Conservation (phyloP, 2,888 invertebrate genomes). For the Xestia sexstrigata region DNA sequence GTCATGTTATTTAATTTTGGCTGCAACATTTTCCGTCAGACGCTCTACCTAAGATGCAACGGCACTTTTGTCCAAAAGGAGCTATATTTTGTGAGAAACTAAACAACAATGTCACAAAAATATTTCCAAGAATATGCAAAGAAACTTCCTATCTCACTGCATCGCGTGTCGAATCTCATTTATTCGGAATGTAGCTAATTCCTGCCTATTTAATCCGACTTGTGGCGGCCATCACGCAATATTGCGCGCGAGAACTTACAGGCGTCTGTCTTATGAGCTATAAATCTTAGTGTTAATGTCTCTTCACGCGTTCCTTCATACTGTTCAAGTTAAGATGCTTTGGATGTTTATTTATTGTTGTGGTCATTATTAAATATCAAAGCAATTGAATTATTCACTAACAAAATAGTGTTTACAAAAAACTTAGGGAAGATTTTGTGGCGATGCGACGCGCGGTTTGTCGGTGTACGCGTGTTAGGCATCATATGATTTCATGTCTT, state of each 20-base stretch:
- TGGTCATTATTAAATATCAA: background rate
- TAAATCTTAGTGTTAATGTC: conserved; percentile 22
- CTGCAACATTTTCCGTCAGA: background rate
- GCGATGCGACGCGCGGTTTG: background rate
- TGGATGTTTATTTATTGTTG: background rate
- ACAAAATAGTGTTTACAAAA: background rate
- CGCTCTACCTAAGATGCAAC: background rate
- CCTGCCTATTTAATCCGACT: conserved; percentile 55
- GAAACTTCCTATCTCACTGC: conserved; percentile 29
- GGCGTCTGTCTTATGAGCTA: conserved; percentile 55
- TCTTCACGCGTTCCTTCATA: conserved; percentile 42
- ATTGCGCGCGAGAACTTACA: conserved; percentile 52
- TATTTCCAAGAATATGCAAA: conserved; percentile 37
- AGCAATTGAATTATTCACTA: background rate
- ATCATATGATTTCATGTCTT: background rate
- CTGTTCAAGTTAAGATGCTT: conserved; percentile 20
- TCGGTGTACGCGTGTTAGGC: background rate
- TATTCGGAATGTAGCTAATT: conserved; percentile 57
- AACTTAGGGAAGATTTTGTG: background rate
- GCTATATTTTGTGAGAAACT: conserved; percentile 1
- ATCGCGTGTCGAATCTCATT: conserved; percentile 49
- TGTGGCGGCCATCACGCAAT: conserved; percentile 45
- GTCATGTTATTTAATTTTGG: background rate
- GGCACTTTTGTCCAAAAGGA: background rate
- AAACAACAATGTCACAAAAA: conserved; percentile 10